Percentiles rank a stretch among this genome's conserved stretches.
phyloP scores from a whole-genome alignment of 2,888 invertebrate genomes.

The Luperina testacea region DNA sequence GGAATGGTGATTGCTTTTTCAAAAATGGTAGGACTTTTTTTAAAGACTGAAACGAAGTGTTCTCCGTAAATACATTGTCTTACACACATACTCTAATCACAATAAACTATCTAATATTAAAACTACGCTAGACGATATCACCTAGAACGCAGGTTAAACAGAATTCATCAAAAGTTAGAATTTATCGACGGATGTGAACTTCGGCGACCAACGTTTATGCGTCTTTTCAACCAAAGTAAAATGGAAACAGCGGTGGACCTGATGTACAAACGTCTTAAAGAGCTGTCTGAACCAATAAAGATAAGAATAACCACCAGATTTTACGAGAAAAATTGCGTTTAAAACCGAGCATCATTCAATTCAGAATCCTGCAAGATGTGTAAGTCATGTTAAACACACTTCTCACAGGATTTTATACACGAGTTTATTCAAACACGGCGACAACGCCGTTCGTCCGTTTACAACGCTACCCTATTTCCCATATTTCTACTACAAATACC shows the following conservation, averaged over 20 bases:
- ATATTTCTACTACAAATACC: constrained; percentile 69
- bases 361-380: constrained; percentile 4
- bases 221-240: constrained; percentile 17
- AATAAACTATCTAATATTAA: not conserved
- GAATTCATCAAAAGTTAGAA: constrained; percentile 43
- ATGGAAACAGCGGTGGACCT: constrained; percentile 7
- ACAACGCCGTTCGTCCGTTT: constrained; percentile 47
- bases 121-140: not conserved
- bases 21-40: not conserved
- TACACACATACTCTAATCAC: constrained; percentile 8
- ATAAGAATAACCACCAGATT: constrained; percentile 21
- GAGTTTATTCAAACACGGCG: constrained; percentile 53
- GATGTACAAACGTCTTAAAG: constrained; percentile 9
- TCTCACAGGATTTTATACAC: constrained; percentile 31
- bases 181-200: constrained; percentile 22
- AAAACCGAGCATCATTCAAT: constrained; percentile 33
- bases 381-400: constrained; percentile 23
- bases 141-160: constrained; percentile 1
- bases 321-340: constrained; percentile 21
- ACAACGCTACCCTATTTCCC: constrained; percentile 62
- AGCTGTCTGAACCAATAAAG: constrained; percentile 26
- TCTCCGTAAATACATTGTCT: not conserved
- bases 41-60: not conserved
- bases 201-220: not conserved
- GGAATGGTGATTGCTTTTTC: constrained; percentile 16